Evolutionary conservation across 2,797 vertebrate genomes (phyloP).

Genomic region (Mastacembelus armatus): DNA sequence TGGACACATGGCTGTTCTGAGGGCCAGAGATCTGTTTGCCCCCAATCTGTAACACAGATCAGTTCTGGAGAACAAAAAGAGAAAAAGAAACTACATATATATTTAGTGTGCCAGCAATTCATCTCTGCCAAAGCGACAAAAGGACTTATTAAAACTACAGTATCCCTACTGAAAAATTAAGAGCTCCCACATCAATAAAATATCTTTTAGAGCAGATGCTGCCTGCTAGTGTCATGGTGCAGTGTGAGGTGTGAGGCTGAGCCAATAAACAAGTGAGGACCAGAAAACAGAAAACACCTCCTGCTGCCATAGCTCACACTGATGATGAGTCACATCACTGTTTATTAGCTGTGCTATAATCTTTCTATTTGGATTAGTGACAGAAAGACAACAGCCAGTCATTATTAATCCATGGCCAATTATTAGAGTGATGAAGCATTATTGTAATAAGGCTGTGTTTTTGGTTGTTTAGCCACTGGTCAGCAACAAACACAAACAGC

Average conservation of each 20-base stretch:
- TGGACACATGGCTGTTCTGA: constrained; percentile 75
- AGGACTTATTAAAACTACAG: constrained; percentile 27
- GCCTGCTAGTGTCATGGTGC: constrained; percentile 5
- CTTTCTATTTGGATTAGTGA: constrained; percentile 29
- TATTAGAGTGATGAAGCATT: constrained; percentile 10
- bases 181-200: constrained; percentile 32
- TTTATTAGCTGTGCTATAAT: constrained; percentile 13
- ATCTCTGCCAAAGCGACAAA: constrained; percentile 14
- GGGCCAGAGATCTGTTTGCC: constrained; percentile 71
- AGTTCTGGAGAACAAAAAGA: constrained; percentile 16
- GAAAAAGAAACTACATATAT: background rate
- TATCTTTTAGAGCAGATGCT: constrained; percentile 52
- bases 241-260: background rate
- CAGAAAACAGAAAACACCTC: constrained; percentile 27
- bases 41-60: constrained; percentile 60
- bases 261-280: constrained; percentile 12
- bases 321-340: constrained; percentile 5
- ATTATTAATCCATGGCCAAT: constrained; percentile 16
- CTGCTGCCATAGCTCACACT: constrained; percentile 1
- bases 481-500: background rate
- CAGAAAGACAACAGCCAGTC: background rate
- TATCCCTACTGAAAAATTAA: constrained; percentile 6
- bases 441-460: background rate
- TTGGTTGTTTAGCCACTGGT: constrained; percentile 4
- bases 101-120: background rate